phyloP scores from a whole-genome alignment of 2,113 vertebrate species.

The Numenius arquata region DNA sequence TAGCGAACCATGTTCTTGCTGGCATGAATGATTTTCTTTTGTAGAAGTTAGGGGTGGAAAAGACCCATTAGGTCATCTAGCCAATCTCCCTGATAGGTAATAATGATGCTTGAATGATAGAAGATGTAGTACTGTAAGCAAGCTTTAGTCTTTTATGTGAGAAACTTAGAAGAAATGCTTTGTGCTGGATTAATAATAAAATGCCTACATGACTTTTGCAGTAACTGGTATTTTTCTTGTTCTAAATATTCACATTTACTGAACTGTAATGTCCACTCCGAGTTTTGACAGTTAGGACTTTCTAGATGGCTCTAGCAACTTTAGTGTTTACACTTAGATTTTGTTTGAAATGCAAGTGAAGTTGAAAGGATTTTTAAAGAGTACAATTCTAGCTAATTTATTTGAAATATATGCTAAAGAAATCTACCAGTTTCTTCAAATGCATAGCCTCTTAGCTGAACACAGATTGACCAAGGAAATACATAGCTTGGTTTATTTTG shows the following conservation, averaged over 20 bases:
- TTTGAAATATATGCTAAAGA: conserved; percentile 81
- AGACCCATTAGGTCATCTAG: conserved; percentile 53
- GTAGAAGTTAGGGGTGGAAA: conserved; percentile 52
- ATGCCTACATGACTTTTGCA: conserved; percentile 77
- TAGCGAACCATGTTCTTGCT: conserved; percentile 73
- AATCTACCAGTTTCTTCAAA: conserved; percentile 74
- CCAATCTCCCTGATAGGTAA: conserved; percentile 77
- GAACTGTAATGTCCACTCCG: conserved; percentile 67
- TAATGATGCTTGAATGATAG: conserved; percentile 94
- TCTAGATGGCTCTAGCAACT: conserved; percentile 81
- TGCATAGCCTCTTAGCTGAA: conserved; percentile 57
- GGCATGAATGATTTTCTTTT: conserved; percentile 80
- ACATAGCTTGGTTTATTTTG: conserved; percentile 64
- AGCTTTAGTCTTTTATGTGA: conserved; percentile 91
- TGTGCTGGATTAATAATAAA: conserved; percentile 88
- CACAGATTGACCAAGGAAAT: conserved; percentile 61
- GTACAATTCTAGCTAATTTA: conserved; percentile 94
- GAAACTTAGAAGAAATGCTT: conserved; percentile 89
- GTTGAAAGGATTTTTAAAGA: conserved; percentile 80
- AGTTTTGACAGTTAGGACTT: conserved; percentile 66
- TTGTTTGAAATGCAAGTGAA: conserved; percentile 83
- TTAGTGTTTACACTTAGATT: conserved; percentile 93
- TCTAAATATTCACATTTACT: conserved; percentile 69
- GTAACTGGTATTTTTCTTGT: conserved; percentile 72
- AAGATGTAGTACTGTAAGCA: conserved; percentile 93